phyloP scores from a whole-genome alignment of 2,888 invertebrate species.

The Chydorus sphaericus region DNA sequence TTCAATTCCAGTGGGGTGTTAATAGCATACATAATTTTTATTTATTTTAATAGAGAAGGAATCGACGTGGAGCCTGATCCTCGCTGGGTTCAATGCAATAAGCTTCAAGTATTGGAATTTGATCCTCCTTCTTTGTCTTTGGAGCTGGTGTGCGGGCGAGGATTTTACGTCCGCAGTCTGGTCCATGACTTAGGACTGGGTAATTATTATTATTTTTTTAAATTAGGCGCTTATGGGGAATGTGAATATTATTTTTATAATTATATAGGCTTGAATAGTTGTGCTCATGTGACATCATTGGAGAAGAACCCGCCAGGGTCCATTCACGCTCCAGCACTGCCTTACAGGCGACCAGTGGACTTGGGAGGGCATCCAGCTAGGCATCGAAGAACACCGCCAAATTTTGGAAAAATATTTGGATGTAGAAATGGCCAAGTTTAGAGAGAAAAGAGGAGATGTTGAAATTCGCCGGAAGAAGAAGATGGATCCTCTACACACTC shows the following conservation, averaged over 20 bases:
- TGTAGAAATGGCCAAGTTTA: neutral
- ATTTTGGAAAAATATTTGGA: neutral
- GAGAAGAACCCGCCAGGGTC: slow-evolving; percentile 5
- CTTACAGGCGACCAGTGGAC: neutral
- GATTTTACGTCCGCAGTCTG: slow-evolving; percentile 22
- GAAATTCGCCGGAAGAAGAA: no score
- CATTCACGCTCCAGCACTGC: neutral
- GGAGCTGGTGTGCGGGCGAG: slow-evolving; percentile 19
- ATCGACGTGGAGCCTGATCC: neutral
- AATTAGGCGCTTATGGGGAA: neutral
- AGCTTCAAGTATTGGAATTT: slow-evolving; percentile 15
- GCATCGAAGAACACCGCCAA: neutral
- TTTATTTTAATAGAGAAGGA: neutral
- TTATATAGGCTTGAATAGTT: neutral
- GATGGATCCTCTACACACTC: no score
- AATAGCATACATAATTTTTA: neutral
- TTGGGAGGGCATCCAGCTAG: neutral
- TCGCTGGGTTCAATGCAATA: slow-evolving; percentile 2
- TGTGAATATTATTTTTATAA: neutral
- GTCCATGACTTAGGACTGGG: slow-evolving; percentile 22
- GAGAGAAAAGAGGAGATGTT: no score
- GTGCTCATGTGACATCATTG: neutral
- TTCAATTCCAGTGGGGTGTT: neutral
- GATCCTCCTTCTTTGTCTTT: slow-evolving; percentile 20
- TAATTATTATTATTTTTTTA: slow-evolving; percentile 13